Base-by-base conservation (phyloP, 2,797 vertebrate genomes). In the Muscicapa striata region DNA sequence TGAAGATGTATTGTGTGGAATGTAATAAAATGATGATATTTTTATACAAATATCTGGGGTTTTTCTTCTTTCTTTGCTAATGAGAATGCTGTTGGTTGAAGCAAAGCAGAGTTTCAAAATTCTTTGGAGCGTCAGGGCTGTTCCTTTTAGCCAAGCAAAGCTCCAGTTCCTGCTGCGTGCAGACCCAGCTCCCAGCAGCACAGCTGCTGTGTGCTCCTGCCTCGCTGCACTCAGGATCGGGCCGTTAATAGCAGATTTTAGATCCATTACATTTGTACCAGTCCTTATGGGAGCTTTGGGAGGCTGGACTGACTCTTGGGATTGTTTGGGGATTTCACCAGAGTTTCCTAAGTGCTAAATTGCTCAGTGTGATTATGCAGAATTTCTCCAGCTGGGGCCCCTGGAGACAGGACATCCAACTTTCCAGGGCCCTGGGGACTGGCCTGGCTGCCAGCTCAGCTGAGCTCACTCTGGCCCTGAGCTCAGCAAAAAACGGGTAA, bases 21-120 rank as follows among this genome's bases (percentile, higher is more conserved):
- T 99, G 98, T 99, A 98, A 99, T 98, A 98, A 98, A 98, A 99
- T 98, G 97, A 98, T 98, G 94, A 98, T 99, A 99, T 99, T 99
- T 99, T 99, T 99, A 97, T 99, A 99, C 97, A 98, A 98, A 98
- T 97, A 98, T 96, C 96, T 98, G 97, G 93, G 93, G 55, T 89
- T 97, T 97, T 96, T 68, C 89, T 95, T 94, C 96, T 94, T 96
- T 93, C 91, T 91, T 95, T 96, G 94, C 84, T 94, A 85, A 41
- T 22, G 57, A 96, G 86, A 96, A 95, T 5, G 19, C 75, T 95
- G 66, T 91, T 46, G n/a, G 76, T 83, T 95, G 89, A 95, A 95
- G 77, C 72, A 40, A 95, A 95, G 51, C 14, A 18, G 62, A 91
- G 70, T 96, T 95, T 94, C 84, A 74, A 79, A 95, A 87, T 83